Base-by-base conservation (phyloP, 1,140 invertebrate genomes). In the Drosophila willistoni region DNA sequence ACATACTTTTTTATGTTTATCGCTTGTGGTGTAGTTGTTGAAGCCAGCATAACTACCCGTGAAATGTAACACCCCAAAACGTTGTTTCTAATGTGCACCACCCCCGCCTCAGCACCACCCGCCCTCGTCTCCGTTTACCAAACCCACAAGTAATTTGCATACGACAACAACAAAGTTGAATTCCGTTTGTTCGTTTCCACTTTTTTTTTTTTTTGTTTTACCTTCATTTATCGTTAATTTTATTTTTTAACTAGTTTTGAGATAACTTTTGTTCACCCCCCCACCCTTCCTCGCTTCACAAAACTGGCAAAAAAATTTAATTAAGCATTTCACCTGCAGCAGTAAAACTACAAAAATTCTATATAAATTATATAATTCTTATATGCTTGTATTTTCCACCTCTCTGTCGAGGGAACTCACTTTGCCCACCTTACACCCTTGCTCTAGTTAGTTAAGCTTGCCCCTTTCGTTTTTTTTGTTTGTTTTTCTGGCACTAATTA, bases 291-390 rank as follows among this genome's bases (percentile, higher is more conserved):
- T 9, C 14, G 13, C 13, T 12, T n/a, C 42, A 6, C 1, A 44
- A 64, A 75, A 78, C 61, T 42, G 56, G 44, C 7, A 57, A 69
- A 67, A 67, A 73, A 71, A 71, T 79, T 76, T 65, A 86, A 87
- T 80, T 79, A 79, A 73, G 73, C 70, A 79, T 83, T 89, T 83
- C 73, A 89, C 83, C 83, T 83, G 83, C 83, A 79, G 79, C 73
- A 68, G 9, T 29, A 56, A 55, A 69, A 41, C 64, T 68, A 68
- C 5, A 67, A 68, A 72, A 68, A 71, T 71, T 73, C 62, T 66
- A 77, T 66, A 74, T 62, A 64, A 73, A 83, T 77, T 65, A 66
- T 9, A 36, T 55, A 47, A 29, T 29, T 59, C 25, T 19, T 19
- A n/a, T 33, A 44, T 62, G 25, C 34, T 34, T 55, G 65, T 22